A percentile compares a stretch with the other conserved stretches of the same genome.
phyloP scores from a whole-genome alignment of 2,888 invertebrate genomes.

The Polyommatus iphigenia region DNA sequence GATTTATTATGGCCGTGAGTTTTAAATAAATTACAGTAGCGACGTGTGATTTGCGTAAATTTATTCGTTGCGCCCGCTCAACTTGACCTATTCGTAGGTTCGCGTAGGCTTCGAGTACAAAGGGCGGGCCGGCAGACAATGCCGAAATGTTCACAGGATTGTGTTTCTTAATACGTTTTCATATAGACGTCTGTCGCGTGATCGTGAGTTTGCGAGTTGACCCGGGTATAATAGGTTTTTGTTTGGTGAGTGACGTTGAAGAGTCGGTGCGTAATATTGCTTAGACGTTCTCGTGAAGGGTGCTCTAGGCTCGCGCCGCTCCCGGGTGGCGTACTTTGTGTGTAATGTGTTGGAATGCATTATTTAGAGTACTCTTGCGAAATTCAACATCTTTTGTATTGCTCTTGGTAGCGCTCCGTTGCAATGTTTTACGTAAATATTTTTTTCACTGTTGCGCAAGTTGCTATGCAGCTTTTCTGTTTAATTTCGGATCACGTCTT shows the following conservation, averaged over 20 bases:
- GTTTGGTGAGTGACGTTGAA: constrained; percentile 37
- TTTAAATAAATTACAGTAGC: constrained; percentile 36
- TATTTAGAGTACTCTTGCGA: constrained; percentile 30
- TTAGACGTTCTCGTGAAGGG: constrained; percentile 32
- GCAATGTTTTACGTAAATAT: background rate
- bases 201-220: background rate
- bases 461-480: background rate
- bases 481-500: background rate
- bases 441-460: constrained; percentile 5
- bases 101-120: constrained; percentile 47
- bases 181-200: constrained; percentile 30
- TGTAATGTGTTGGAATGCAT: constrained; percentile 30
- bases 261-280: constrained; percentile 35
- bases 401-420: background rate
- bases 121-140: constrained; percentile 34
- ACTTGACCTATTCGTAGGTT: constrained; percentile 59
- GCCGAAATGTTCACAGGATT: constrained; percentile 29
- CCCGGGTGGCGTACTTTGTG: constrained; percentile 21
- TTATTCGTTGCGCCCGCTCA: constrained; percentile 55
- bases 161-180: constrained; percentile 16
- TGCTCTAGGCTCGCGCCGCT: constrained; percentile 17
- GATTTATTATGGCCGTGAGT: constrained; percentile 29
- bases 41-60: constrained; percentile 53
- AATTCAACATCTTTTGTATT: constrained; percentile 6
- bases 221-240: constrained; percentile 27